Evolutionary conservation across 1,140 invertebrate species (phyloP), one percentile per base, ranked within the genome.

Genomic region (Eufriesea mexicana): DNA sequence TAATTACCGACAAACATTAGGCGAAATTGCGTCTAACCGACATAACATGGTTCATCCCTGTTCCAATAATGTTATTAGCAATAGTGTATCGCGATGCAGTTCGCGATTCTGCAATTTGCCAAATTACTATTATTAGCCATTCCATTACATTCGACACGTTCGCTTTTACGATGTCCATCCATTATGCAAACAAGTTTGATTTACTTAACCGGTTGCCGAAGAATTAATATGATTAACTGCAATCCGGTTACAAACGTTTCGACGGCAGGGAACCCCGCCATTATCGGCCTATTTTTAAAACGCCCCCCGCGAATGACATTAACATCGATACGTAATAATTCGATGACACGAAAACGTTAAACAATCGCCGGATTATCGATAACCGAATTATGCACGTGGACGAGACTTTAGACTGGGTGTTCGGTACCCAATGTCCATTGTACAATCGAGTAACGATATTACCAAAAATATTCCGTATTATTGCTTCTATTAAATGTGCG

Each of bases 181-280:
- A 67, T 84, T 84, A 75, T 47, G 76, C 76, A 76, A 78, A 84
- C 84, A 66, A 47, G 72, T 76, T 74, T 55, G 82, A 86, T 86
- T 86, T 86, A 86, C 83, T 87, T 86, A 84, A 84, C 66, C 23
- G 25, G 72, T 87, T 81, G 79, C 79, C 75, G 85, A 79, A 86
- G 82, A 84, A 86, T 84, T 84, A 83, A 75, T 62, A 72, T 66
- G 75, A 77, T 84, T 86, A 84, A 83, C 66, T 67, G 51, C 74
- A 79, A 82, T 83, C 68, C 23, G 47, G 79, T 74, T 83, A 49
- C n/a, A 67, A 75, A 57, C 71, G 25, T 25, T 57, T 45, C 51
- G 14, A 8, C 49, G 71, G 16, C 18, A 49, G 42, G 54, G 28
- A 64, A 68, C 35, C 45, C 12, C 51, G 42, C 25, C 78, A 42